Percentiles rank a stretch among this genome's conserved stretches.
These are phyloP conservation scores for Rhincodon typus DNA, from an alignment of 2,797 vertebrate genomes.

Conservation along the genomic window DNA sequence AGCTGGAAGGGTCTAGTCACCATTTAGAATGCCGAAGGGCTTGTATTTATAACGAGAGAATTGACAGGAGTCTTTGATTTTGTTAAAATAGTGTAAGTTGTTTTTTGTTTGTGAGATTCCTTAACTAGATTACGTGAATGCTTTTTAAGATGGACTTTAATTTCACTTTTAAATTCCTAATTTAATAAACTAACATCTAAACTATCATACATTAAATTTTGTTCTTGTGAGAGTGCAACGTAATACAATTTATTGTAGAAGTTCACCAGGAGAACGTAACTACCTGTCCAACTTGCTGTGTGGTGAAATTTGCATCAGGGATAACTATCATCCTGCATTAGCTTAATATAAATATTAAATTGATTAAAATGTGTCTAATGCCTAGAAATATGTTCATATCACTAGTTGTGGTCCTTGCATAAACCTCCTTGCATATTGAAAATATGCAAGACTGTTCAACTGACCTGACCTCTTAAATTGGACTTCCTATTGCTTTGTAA, in stretches of 20 bases:
- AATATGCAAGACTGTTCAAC: neutral
- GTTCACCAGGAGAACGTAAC: neutral
- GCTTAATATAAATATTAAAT: neutral
- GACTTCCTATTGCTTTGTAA: neutral
- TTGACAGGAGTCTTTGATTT: neutral
- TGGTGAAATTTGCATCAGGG: neutral
- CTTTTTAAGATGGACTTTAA: neutral
- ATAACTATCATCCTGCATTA: neutral
- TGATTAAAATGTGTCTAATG: neutral
- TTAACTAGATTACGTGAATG: neutral
- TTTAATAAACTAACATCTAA: neutral
- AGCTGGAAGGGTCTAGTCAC: neutral
- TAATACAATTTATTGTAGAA: neutral
- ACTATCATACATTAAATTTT: neutral
- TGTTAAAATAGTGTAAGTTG: neutral
- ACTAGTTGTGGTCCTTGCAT: neutral
- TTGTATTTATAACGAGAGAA: neutral
- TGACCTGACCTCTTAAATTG: neutral
- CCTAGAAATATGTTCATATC: neutral
- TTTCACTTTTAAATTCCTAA: neutral
- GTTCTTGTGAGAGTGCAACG: neutral
- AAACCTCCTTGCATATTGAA: neutral
- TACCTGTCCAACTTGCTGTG: neutral
- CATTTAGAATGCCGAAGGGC: neutral
- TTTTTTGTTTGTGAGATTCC: neutral